Conservation (phyloP, 92 coral and sea anemone genomes). For the Muricea muricata region DNA sequence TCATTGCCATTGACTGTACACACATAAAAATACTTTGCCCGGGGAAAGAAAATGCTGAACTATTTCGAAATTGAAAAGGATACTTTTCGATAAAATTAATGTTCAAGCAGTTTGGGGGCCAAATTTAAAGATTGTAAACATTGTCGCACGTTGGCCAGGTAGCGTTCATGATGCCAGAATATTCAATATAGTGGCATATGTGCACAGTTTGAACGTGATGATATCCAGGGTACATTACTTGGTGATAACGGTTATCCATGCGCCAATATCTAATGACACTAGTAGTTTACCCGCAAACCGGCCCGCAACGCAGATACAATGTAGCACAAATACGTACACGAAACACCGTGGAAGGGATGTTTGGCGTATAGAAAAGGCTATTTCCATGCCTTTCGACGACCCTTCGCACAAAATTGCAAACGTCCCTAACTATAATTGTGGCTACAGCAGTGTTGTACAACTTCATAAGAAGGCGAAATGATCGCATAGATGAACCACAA, state of each 20-base stretch:
- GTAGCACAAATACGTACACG: neutral
- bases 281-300: constrained; percentile 11
- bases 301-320: neutral
- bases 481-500: constrained; percentile 1
- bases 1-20: neutral
- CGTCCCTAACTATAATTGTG: constrained; percentile 9
- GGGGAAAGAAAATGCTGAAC: constrained; percentile 44
- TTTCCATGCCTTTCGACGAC: constrained; percentile 7
- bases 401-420: constrained; percentile 9
- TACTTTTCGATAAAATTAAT: constrained; percentile 22
- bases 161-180: constrained; percentile 12
- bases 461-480: constrained; percentile 25
- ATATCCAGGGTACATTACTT: neutral
- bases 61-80: constrained; percentile 19
- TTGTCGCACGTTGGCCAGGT: constrained; percentile 9
- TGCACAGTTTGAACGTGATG: constrained; percentile 1
- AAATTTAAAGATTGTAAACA: constrained; percentile 9
- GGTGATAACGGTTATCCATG: constrained; percentile 1
- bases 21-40: no score
- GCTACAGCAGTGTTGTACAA: constrained; percentile 18
- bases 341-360: neutral
- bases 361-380: neutral
- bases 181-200: constrained; percentile 35
- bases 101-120: constrained; percentile 41
- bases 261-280: neutral